A percentile compares a stretch with the other conserved stretches of the same genome.
Evolutionary conservation across 2,113 vertebrate species (phyloP).

Genomic region (Panthera leo): DNA sequence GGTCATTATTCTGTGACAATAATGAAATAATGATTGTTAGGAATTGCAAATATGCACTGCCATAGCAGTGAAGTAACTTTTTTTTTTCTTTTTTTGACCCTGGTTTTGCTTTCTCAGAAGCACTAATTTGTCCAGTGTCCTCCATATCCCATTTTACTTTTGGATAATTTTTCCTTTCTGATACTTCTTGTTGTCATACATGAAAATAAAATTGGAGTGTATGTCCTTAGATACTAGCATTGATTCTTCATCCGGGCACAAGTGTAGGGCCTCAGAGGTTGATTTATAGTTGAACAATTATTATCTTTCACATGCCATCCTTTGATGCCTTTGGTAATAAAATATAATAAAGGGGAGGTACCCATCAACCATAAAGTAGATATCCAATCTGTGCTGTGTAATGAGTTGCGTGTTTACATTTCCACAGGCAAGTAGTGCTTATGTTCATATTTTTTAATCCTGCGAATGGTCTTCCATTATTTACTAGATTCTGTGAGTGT

Average conservation of each 20-base stretch:
- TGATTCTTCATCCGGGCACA: background rate
- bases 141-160: background rate
- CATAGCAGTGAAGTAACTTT: background rate
- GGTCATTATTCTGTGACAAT: background rate
- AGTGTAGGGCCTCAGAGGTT: background rate
- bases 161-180: background rate
- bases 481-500: background rate
- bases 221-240: background rate
- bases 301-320: background rate
- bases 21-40: background rate
- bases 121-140: background rate
- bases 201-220: background rate
- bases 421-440: background rate
- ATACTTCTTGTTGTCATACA: background rate
- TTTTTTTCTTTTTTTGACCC: background rate
- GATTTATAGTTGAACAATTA: background rate
- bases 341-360: background rate
- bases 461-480: background rate
- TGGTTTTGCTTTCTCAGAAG: background rate
- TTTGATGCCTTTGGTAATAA: background rate
- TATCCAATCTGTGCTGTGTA: background rate
- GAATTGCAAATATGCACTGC: background rate
- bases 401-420: background rate
- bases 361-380: background rate
- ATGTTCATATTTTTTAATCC: background rate